Percentiles rank a stretch among this genome's conserved stretches.
These are phyloP conservation scores for Drosophila bunnanda DNA, from an alignment of 2,888 invertebrate genomes.

Conservation along the genomic window DNA sequence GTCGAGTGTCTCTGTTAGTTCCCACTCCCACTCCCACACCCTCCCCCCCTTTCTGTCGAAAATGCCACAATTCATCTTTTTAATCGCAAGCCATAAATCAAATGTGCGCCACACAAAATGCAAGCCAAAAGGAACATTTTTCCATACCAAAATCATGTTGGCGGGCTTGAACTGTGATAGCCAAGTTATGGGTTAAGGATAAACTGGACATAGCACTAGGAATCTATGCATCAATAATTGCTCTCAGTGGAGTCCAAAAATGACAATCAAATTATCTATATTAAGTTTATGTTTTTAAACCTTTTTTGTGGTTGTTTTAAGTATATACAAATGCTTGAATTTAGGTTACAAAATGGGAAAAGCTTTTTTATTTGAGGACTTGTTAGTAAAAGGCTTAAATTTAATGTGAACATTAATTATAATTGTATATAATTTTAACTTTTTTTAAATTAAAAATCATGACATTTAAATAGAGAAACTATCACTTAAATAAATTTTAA, in stretches of 20 bases:
- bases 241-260: slow-evolving; percentile 10
- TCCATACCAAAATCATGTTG: slow-evolving; percentile 45
- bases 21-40: not conserved
- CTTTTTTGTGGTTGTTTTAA: not conserved
- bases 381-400: not conserved
- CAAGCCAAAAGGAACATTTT: slow-evolving; percentile 19
- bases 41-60: slow-evolving; percentile 43
- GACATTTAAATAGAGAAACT: no score
- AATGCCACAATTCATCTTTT: slow-evolving; percentile 80
- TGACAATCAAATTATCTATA: not conserved
- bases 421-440: no score
- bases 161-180: slow-evolving; percentile 50
- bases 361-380: not conserved
- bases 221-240: slow-evolving; percentile 24
- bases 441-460: no score
- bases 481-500: no score
- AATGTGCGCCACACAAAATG: slow-evolving; percentile 43
- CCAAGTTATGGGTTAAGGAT: not conserved
- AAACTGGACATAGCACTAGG: not conserved
- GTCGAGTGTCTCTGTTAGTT: slow-evolving; percentile 11
- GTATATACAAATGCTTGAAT: not conserved
- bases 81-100: slow-evolving; percentile 80
- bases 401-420: no score
- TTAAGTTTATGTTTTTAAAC: not conserved
- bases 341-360: no score